These are phyloP conservation scores for Aegithalos caudatus DNA, from an alignment of 2,113 vertebrate genomes.

Conservation along the genomic window DNA sequence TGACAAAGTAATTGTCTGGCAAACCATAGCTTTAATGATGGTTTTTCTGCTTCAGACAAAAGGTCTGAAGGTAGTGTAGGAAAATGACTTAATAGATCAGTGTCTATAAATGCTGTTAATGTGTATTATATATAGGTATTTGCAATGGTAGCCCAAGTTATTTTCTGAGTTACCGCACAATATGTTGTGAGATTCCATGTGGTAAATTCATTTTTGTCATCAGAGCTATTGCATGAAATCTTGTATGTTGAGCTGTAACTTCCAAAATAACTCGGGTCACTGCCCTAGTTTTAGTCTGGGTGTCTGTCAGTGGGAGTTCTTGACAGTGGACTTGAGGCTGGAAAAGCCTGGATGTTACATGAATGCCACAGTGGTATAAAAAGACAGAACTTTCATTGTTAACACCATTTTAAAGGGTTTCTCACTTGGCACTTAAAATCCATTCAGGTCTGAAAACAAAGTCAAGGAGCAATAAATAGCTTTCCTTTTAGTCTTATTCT, in stretches of 20 bases:
- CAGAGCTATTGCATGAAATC: slow-evolving; percentile 55
- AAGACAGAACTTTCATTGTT: slow-evolving; percentile 3
- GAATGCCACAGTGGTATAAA: not conserved
- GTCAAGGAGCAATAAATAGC: not conserved
- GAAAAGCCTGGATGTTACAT: not conserved
- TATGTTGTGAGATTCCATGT: slow-evolving; percentile 62
- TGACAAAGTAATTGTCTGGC: slow-evolving; percentile 83
- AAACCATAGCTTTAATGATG: slow-evolving; percentile 78
- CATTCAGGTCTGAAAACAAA: slow-evolving; percentile 27
- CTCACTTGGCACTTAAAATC: not conserved
- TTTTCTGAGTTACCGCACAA: slow-evolving; percentile 66
- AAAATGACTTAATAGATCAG: slow-evolving; percentile 74
- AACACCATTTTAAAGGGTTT: not conserved
- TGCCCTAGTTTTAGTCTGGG: not conserved
- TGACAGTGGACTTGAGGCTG: not conserved
- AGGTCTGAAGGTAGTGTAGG: slow-evolving; percentile 68
- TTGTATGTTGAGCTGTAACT: slow-evolving; percentile 51
- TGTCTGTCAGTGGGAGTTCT: slow-evolving; percentile 9
- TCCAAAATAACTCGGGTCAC: slow-evolving; percentile 59
- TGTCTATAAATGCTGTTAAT: slow-evolving; percentile 57
- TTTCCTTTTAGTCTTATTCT: not conserved
- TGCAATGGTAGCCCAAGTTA: slow-evolving; percentile 11
- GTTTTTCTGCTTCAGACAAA: slow-evolving; percentile 70
- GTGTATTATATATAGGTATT: not conserved
- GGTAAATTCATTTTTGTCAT: slow-evolving; percentile 69